These are phyloP conservation scores for Drosophila birchii DNA, from an alignment of 2,888 invertebrate species.

Conservation along the genomic window DNA sequence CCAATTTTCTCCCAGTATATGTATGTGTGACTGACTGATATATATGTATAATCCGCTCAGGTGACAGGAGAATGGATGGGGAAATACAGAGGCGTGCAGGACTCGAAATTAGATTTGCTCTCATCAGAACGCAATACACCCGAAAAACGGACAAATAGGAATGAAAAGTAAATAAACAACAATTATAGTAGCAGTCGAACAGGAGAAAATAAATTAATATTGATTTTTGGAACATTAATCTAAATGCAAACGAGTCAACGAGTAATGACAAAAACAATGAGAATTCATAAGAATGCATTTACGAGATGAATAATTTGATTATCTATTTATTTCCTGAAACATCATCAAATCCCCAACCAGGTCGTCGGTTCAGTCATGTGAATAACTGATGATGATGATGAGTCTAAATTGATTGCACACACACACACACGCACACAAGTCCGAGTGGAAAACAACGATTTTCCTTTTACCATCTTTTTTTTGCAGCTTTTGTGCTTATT, in stretches of 20 bases:
- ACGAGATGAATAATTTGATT: conserved; percentile 40
- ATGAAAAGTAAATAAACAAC: conserved; percentile 45
- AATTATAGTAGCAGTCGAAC: conserved; percentile 40
- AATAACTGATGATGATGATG: conserved; percentile 48
- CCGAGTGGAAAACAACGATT: conserved; percentile 1
- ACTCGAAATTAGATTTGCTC: conserved; percentile 44
- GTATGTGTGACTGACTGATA: conserved; percentile 11
- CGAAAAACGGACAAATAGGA: conserved; percentile 37
- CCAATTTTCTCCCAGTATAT: not conserved
- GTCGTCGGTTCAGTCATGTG: conserved; percentile 37
- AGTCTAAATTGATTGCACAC: conserved; percentile 46
- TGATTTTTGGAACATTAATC: conserved; percentile 39
- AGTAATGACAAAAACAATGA: conserved; percentile 35
- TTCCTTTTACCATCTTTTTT: not conserved
- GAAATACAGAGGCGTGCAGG: conserved; percentile 31
- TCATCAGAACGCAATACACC: conserved; percentile 17
- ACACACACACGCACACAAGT: not conserved
- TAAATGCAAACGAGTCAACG: conserved; percentile 42
- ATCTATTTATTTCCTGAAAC: conserved; percentile 35
- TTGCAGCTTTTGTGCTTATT: conserved; percentile 25
- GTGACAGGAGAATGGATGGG: not conserved
- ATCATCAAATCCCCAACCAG: conserved; percentile 7
- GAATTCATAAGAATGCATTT: conserved; percentile 25
- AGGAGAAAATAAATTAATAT: conserved; percentile 37
- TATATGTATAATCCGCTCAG: conserved; percentile 9